Base-by-base conservation (phyloP, 2,113 vertebrate genomes). In the Chloropsis hardwickii region DNA sequence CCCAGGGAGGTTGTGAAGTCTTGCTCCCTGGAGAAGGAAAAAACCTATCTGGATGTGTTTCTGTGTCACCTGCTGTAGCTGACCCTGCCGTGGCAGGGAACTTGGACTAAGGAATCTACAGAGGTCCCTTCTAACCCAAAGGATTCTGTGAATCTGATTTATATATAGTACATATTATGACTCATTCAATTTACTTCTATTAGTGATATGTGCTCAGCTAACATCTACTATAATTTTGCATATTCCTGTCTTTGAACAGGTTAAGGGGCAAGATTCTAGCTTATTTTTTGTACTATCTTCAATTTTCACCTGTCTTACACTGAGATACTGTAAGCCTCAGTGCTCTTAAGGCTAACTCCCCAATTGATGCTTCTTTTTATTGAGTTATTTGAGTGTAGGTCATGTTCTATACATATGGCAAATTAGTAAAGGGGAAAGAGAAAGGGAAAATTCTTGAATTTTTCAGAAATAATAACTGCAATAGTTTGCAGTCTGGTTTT, bases 1-100 rank as follows among this genome's bases (percentile, higher is more conserved):
- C 11, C 19, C n/a, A 40, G n/a, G 29, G 9, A 60, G 1, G 4
- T 22, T 14, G 1, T 20, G 1, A 6, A 57, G 23, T 58, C 18
- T 33, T 33, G 37, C 14, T 44, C 16, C 51, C 28, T 45, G 29
- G 16, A 53, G 23, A 45, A 16, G 9, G 47, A 25, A 24, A 51
- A 51, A 51, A 25, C 2, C 6, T 24, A 40, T 29, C 14, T 47
- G 39, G 16, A 25, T 5, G 1, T 21, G 19, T 66, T 64, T 42
- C 10, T 51, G 0, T 45, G 33, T 60, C 23, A 58, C 16, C 28
- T n/a, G 5, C 37, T 66, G 12, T 39, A 25, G 39, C 45, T 60
- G 45, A 51, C 33, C 13, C 28, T 89, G 3, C 45, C 20, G 60
- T 81, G 45, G 3, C n/a, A 60, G 23, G 13, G 24, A 39, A 13